Evolutionary conservation across 2,113 vertebrate genomes (phyloP).

Genomic region (Balaenoptera acutorostrata): DNA sequence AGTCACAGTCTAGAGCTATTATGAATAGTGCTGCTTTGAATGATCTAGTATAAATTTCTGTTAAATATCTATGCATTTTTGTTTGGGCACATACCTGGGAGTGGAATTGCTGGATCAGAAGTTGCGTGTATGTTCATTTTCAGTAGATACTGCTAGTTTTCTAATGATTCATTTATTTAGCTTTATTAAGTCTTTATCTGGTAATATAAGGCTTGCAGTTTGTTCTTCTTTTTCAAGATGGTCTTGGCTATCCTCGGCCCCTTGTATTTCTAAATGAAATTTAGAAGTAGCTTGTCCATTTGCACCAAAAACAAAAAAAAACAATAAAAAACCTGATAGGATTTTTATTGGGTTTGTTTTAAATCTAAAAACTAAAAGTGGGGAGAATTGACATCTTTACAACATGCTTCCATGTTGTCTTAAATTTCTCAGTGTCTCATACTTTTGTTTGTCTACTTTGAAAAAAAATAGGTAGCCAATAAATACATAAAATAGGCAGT

Average conservation of each 20-base stretch:
- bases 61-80: neutral
- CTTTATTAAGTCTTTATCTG: neutral
- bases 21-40: neutral
- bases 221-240: neutral
- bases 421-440: neutral
- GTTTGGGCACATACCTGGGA: neutral
- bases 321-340: neutral
- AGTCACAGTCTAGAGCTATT: neutral
- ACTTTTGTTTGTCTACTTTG: neutral
- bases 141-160: neutral
- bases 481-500: neutral
- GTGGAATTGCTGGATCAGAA: neutral
- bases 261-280: neutral
- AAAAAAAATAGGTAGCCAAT: neutral
- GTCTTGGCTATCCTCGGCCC: neutral
- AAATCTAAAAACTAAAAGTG: neutral
- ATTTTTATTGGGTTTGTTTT: neutral
- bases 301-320: neutral
- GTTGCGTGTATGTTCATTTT: neutral
- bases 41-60: neutral
- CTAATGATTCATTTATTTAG: neutral
- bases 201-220: too few relatives aligned
- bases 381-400: neutral
- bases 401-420: neutral
- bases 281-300: neutral